A percentile compares a stretch with the other conserved stretches of the same genome.
Conservation (phyloP, 2,888 invertebrate species). For the Morpho deidamia region DNA sequence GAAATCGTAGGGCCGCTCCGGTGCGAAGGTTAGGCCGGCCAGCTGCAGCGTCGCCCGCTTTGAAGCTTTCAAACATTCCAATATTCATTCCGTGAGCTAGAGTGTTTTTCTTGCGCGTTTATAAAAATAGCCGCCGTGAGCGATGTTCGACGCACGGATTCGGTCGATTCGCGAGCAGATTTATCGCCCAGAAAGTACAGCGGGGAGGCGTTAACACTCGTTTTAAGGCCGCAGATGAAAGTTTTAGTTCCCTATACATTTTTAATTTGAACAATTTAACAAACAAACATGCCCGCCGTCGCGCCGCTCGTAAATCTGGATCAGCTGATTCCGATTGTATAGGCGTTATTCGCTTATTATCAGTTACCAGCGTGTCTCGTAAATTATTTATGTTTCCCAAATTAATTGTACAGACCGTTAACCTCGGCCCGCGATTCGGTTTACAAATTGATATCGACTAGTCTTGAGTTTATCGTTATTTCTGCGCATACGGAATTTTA, state of each 20-base stretch:
- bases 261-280: conserved; percentile 58
- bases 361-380: conserved; percentile 12
- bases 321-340: conserved; percentile 41
- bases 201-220: conserved; percentile 56
- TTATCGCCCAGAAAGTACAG: conserved; percentile 60
- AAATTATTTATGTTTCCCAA: conserved; percentile 39
- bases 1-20: conserved; percentile 51
- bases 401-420: conserved; percentile 67
- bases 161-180: conserved; percentile 67
- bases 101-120: conserved; percentile 55
- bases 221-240: conserved; percentile 68
- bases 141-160: conserved; percentile 56
- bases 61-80: conserved; percentile 37
- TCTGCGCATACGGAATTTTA: conserved; percentile 50
- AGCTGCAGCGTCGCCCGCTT: conserved; percentile 33
- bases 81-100: conserved; percentile 45
- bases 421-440: conserved; percentile 57
- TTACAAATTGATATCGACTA: conserved; percentile 56
- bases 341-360: conserved; percentile 16
- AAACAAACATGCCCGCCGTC: conserved; percentile 37
- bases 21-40: conserved; percentile 33
- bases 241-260: conserved; percentile 62
- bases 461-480: conserved; percentile 44
- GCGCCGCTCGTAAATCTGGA: conserved; percentile 15
- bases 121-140: conserved; percentile 60